phyloP scores from a whole-genome alignment of 2,888 invertebrate species.

The Mesorhabditis sp. region DNA sequence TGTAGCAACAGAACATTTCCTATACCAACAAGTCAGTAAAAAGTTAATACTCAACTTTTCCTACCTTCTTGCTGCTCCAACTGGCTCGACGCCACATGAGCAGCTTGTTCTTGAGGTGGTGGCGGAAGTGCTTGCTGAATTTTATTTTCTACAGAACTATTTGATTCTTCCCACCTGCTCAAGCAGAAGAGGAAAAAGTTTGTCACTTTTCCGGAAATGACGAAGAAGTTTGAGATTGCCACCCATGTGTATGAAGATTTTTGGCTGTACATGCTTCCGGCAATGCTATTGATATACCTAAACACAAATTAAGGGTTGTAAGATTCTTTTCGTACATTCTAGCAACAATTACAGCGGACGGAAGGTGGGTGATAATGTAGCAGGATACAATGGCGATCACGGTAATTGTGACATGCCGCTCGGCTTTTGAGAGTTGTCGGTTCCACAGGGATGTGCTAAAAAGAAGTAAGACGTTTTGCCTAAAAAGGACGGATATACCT shows the following conservation, averaged over 20 bases:
- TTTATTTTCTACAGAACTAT: too few species aligned
- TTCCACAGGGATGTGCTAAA: constrained; percentile 18
- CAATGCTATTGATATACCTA: constrained; percentile 30
- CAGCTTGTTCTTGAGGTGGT: constrained; percentile 28
- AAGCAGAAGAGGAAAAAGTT: constrained; percentile 40
- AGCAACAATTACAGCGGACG: constrained; percentile 33
- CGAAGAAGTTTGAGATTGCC: constrained; percentile 24
- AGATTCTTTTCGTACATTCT: constrained; percentile 25
- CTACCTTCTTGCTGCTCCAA: constrained; percentile 6
- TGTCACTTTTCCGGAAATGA: constrained; percentile 37
- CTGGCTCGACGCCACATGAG: background rate
- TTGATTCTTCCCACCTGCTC: constrained; percentile 23
- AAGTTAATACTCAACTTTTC: background rate
- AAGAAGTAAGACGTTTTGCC: background rate
- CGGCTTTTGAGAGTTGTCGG: constrained; percentile 32
- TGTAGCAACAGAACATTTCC: too few species aligned
- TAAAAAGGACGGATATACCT: background rate
- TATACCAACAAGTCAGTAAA: too few species aligned
- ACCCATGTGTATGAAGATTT: constrained; percentile 27
- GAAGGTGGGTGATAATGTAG: constrained; percentile 37
- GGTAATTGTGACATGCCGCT: constrained; percentile 39
- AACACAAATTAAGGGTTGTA: constrained; percentile 1
- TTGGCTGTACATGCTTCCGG: constrained; percentile 17
- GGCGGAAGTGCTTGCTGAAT: constrained; percentile 32
- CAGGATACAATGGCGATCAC: constrained; percentile 37